Base-by-base conservation (phyloP, 1,140 invertebrate species). In the Thaumatotibia leucotreta region DNA sequence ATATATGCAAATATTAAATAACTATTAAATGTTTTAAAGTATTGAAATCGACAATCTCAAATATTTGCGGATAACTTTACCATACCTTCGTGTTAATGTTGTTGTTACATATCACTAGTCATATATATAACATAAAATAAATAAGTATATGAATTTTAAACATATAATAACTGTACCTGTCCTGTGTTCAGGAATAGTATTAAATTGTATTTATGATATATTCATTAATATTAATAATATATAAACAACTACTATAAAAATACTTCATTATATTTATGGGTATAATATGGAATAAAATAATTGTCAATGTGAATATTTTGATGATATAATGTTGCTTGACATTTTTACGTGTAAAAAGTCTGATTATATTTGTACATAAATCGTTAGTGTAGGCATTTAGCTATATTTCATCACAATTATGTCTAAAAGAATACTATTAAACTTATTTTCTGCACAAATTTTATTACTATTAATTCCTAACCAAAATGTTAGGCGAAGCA, bases 41-140 rank as follows among this genome's bases (percentile, higher is more conserved):
- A 58, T 14, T 29, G 6, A 27, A 58, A 27, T 27, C 4, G 17
- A 58, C 32, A 63, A 27, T 66, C 45, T 66, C 64, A 67, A 72
- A 75, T 78, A 73, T 76, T 71, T 64, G 67, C 67, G 61, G 35
- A 61, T 68, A 62, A 45, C 63, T 73, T 80, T 79, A 80, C 78
- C 78, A 80, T 69, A 39, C 75, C 73, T 81, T 77, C 79, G 77
- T 84, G 52, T 58, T 58, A 83, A 77, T 85, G 83, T 88, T 86
- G 88, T 88, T 82, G 76, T 83, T 79, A 86, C 87, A 89, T 89
- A 89, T 89, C 87, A 86, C 87, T 89, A 89, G 87, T 89, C 87
- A 89, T 85, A 86, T 80, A 72, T 67, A 70, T 68, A 69, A 73
- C 68, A 72, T 70, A 63, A 71, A 72, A 75, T 72, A 74, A 73